phyloP scores from a whole-genome alignment of 2,888 invertebrate genomes.

The Cotesia congregata region DNA sequence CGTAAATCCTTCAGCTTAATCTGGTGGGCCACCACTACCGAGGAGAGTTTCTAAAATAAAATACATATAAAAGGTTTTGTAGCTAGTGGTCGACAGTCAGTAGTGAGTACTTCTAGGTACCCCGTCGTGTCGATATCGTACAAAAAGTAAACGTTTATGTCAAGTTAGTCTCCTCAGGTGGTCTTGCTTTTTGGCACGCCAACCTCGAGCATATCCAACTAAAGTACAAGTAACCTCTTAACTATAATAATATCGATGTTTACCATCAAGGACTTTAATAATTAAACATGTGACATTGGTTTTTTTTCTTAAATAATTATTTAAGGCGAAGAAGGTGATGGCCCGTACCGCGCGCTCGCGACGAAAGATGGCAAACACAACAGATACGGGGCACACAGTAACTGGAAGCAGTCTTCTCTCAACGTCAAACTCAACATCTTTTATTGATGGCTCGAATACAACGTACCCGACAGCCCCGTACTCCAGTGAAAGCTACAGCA shows the following conservation, averaged over 20 bases:
- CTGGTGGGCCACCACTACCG: background rate
- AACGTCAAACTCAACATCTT: conserved; percentile 72
- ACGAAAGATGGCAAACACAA: conserved; percentile 74
- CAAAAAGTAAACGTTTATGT: conserved; percentile 9
- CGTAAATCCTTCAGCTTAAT: background rate
- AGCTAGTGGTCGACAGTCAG: too few species aligned
- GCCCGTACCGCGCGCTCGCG: conserved; percentile 75
- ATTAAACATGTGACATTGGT: background rate
- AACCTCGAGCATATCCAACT: too few species aligned
- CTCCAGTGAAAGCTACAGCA: conserved; percentile 61
- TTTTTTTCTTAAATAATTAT: conserved; percentile 44
- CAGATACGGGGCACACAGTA: conserved; percentile 65
- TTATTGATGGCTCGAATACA: conserved; percentile 62
- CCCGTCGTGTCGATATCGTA: conserved; percentile 20
- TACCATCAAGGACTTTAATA: too few species aligned
- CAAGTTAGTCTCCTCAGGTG: conserved; percentile 14
- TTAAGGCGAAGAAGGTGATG: conserved; percentile 77
- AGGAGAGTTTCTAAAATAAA: background rate
- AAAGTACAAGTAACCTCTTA: too few species aligned
- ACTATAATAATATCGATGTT: too few species aligned
- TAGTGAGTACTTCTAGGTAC: conserved; percentile 19
- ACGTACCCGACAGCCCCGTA: conserved; percentile 50
- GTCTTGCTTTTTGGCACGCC: conserved; percentile 12
- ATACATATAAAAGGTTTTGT: too few species aligned
- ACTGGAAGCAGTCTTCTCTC: conserved; percentile 64